Base-by-base conservation (phyloP, 2,113 vertebrate species). In the Amblyopsis rosae region DNA sequence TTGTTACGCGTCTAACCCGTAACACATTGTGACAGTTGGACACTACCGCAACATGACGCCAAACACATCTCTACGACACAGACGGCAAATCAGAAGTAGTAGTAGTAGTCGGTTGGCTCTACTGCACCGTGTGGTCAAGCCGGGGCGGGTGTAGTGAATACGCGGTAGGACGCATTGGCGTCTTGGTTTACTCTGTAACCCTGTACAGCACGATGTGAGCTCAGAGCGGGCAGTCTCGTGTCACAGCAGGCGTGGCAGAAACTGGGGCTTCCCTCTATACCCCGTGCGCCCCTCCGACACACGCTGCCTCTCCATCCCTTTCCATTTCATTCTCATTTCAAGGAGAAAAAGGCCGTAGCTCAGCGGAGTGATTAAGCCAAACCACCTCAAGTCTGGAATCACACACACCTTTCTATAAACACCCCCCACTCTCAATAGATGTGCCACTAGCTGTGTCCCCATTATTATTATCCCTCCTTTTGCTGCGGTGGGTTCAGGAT, bases 291-390 rank as follows among this genome's bases (percentile, higher is more conserved):
- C 7, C 35, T 41, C 51, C n/a, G 6, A 54, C 16, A 19, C 60
- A 4, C 46, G 8, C 47, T 41, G 35, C 35, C 35, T 41, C 35
- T 41, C 35, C 35, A 5, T 41, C 35, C 35, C 6, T 55, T 70
- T 67, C 59, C 54, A 71, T 73, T 73, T 50, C 58, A 60, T 35
- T 57, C 53, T 78, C 46, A 61, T 78, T 72, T 59, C 68, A 72
- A 76, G 70, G 71, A 60, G 26, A 26, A 2, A 2, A 65, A 19
- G 16, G 49, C 49, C 26, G 6, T 1, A 12, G 60, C 59, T 63
- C 59, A 1, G 46, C n/a, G 12, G 7, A 49, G 55, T 61, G 51
- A 54, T 45, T 48, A 12, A 10, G 70, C 68, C 73, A 72, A 75
- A 62, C 62, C 77, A 75, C 68, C 74, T 51, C 0, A 15, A 68